A percentile compares a stretch with the other conserved stretches of the same genome.
Evolutionary conservation across 2,888 invertebrate species (phyloP).

Genomic region (Synergus japonicus): DNA sequence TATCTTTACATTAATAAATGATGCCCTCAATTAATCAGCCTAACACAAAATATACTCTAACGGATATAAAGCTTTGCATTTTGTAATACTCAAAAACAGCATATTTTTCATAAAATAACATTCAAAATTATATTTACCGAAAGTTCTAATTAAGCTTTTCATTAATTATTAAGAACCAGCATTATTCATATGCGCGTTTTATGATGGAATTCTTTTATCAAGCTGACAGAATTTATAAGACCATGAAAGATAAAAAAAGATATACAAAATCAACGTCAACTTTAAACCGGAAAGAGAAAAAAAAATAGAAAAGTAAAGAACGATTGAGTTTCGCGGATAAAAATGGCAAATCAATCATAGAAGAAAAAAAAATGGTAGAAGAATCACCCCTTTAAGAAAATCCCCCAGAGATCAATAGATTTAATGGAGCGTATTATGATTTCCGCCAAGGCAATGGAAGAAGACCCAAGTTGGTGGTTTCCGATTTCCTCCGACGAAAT

Average conservation of each 20-base stretch:
- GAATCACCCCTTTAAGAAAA: constrained; percentile 56
- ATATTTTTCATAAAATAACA: background rate
- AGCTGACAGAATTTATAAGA: constrained; percentile 4
- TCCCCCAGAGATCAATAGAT: constrained; percentile 56
- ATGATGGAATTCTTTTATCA: background rate
- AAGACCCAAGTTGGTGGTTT: constrained; percentile 58
- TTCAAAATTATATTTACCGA: background rate
- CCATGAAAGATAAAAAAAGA: constrained; percentile 23
- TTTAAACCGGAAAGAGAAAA: constrained; percentile 13
- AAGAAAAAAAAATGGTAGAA: constrained; percentile 43
- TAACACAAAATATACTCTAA: background rate
- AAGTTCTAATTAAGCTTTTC: background rate
- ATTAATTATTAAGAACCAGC: too few species aligned
- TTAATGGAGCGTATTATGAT: constrained; percentile 59
- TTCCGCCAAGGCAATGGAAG: constrained; percentile 56
- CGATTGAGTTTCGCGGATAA: constrained; percentile 41
- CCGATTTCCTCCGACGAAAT: constrained; percentile 60
- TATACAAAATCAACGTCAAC: constrained; percentile 20
- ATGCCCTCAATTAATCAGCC: background rate
- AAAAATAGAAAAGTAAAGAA: constrained; percentile 41
- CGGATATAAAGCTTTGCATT: background rate
- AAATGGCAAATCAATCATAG: constrained; percentile 55
- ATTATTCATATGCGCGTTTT: background rate
- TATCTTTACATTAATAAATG: background rate
- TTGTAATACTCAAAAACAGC: background rate